A percentile compares a stretch with the other conserved stretches of the same genome.
Conservation (phyloP, 2,797 vertebrate genomes). For the Hypotaenidia okinawae region DNA sequence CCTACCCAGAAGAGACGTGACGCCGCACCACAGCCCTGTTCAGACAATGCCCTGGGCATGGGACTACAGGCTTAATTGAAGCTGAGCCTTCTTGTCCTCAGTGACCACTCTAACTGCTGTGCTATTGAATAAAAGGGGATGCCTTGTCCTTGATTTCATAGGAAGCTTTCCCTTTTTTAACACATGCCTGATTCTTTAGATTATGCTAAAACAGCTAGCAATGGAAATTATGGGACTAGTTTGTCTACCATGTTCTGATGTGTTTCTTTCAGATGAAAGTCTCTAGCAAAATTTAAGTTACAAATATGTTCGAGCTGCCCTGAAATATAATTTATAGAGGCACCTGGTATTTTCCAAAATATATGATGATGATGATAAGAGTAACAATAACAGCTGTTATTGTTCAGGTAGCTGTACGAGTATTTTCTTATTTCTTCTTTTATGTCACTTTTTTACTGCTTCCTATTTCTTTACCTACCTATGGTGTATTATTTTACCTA, state of each 20-base stretch:
- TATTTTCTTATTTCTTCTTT: constrained; percentile 20
- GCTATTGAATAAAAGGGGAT: not conserved
- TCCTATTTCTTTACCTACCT: not conserved
- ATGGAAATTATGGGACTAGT: not conserved
- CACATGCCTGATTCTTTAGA: not conserved
- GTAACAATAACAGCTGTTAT: constrained; percentile 9
- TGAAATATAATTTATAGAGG: constrained; percentile 30
- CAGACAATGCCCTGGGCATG: not conserved
- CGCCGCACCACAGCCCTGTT: not conserved
- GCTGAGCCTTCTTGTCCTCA: not conserved
- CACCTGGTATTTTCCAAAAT: constrained; percentile 24
- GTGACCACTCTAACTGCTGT: not conserved
- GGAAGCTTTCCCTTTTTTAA: not conserved
- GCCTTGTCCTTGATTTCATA: not conserved
- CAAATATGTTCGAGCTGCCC: constrained; percentile 35
- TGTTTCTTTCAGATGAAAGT: constrained; percentile 45
- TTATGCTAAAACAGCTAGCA: not conserved
- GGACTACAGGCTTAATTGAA: not conserved
- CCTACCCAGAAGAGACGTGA: not conserved
- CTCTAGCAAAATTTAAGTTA: constrained; percentile 48
- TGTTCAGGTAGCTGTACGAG: not conserved
- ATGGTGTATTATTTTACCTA: not conserved
- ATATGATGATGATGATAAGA: not conserved
- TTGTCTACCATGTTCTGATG: constrained; percentile 27
- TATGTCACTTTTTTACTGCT: not conserved